Base-by-base conservation (phyloP, 2,113 vertebrate genomes). In the Mus spicilegus region DNA sequence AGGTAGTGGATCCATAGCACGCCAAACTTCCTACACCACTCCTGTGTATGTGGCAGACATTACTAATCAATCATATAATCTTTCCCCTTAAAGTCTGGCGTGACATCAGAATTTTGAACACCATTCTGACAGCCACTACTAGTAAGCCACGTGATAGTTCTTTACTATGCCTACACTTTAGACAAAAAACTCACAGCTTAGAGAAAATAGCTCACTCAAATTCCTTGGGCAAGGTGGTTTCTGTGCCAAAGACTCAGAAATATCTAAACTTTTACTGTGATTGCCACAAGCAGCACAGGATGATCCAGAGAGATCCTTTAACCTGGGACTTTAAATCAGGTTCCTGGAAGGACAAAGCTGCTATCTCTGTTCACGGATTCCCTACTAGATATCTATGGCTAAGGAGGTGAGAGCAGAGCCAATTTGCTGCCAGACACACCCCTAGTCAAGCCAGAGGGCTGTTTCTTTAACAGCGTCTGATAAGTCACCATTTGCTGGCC, bases 1-100 rank as follows among this genome's bases (percentile, higher is more conserved):
- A 94, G 75, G 65, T 11, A 81, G 54, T 61, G 89, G 77, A 80
- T 56, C 54, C 3, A 0, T 67, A 81, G 81, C 84, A 77, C 1
- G 14, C 3, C 42, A 24, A 65, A 51, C 65, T 86, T 20, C 6
- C 58, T 24, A 19, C 58, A 33, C 67, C 26, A 9, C 1, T 81
- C 16, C 17, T 78, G 51, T 58, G 30, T 51, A 58, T 12, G 90
- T 93, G 85, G 80, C 91, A 89, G 93, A 95, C 96, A 81, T 95
- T 65, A 93, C 89, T 76, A 88, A 88, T 93, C 76, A 10, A 87
- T 65, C 54, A 20, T 3, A 73, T 1, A 36, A 5, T 3, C 20
- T 58, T 63, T 24, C 28, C 39, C 67, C 30, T 54, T 33, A 7
- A 42, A 87, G 33, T 36, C 33, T 54, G 1, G 42, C 58, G 42